phyloP scores from a whole-genome alignment of 2,113 vertebrate species.

The Engraulis encrasicolus region DNA sequence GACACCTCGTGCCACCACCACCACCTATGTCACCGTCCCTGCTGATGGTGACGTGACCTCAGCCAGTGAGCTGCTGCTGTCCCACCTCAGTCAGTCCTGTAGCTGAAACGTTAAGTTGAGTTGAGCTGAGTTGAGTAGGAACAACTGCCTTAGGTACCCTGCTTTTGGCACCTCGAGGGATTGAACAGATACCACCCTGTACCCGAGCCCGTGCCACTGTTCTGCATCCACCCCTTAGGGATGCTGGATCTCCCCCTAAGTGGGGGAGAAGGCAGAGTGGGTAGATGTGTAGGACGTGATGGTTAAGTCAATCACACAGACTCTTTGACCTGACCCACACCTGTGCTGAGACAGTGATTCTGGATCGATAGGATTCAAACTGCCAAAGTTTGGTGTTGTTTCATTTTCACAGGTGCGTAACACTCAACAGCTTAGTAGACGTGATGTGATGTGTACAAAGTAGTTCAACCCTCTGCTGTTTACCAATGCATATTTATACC shows the following conservation, averaged over 20 bases:
- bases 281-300: not conserved
- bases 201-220: no score
- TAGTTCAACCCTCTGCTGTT: not conserved
- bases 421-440: not conserved
- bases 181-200: not conserved
- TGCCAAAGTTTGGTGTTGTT: slow-evolving; percentile 12
- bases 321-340: not conserved
- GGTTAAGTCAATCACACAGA: not conserved
- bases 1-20: not conserved
- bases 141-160: not conserved
- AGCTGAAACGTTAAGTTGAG: not conserved
- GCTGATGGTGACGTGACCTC: not conserved
- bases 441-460: not conserved
- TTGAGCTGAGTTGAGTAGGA: not conserved
- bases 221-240: not conserved
- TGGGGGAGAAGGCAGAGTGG: not conserved
- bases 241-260: not conserved
- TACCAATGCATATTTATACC: not conserved
- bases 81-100: not conserved
- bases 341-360: not conserved
- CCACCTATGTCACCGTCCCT: not conserved
- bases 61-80: not conserved
- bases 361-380: not conserved
- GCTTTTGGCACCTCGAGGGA: not conserved
- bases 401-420: not conserved